Base-by-base conservation (phyloP, 2,888 invertebrate genomes). In the Pterostichus niger region DNA sequence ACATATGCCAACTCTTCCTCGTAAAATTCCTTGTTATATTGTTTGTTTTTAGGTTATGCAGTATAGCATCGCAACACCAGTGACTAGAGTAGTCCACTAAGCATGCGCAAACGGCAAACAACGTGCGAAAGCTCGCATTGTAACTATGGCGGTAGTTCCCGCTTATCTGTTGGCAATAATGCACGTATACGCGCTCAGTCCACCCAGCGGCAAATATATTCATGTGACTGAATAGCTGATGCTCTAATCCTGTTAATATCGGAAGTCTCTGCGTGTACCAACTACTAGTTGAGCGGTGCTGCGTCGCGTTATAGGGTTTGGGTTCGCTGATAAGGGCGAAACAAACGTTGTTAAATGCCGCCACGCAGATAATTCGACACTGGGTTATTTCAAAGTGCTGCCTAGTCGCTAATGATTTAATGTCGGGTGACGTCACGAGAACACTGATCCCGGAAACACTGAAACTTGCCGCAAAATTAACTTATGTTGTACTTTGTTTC, bases 161-260 rank as follows among this genome's bases (percentile, higher is more conserved):
- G 40, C 40, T 77, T 77, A 77, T 77, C 77, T 77, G 5, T 17
- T 31, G 11, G 11, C 3, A 44, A 56, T 40, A 59, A 59, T 33
- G 73, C 49, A 68, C 68, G 68, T 31, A n/a, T 68, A 33, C 15
- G 33, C 68, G 31, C 31, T 54, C 7, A 35, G 33, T 9, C 24
- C 15, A 15, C 10, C 49, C 33, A 59, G 59, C 40, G 17, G 40
- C 40, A 44, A 59, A 77, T 77, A 77, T 77, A 77, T 77, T 77
- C 77, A 77, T 13, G 24, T 15, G 56, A 33, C 76, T 40, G 76
- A 54, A 54, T 44, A 59, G 77, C 77, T 77, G 76, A 6, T 35
- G 44, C 77, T 13, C 40, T 77, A 77, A 77, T 77, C 77, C 77
- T 33, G 56, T 77, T 59, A 77, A 59, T 77, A 77, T 77, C 77